Conservation (phyloP, 1,140 invertebrate species). For the Drosophila quadrilineata region DNA sequence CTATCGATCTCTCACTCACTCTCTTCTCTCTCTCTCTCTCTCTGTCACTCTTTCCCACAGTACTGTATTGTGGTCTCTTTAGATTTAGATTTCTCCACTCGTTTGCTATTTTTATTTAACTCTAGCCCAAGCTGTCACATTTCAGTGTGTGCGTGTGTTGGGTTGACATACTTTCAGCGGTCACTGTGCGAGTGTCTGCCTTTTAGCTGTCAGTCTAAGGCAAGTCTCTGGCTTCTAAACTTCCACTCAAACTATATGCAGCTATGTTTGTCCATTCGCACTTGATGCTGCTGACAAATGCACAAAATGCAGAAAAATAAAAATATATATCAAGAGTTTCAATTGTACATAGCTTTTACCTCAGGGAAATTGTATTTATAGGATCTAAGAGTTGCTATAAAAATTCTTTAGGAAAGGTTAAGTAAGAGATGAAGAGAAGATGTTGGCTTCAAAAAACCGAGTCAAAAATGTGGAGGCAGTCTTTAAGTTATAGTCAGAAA, state of each 20-base stretch:
- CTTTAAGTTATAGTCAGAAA: no score
- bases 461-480: no score
- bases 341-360: no score
- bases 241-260: not conserved
- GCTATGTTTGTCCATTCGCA: not conserved
- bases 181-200: constrained; percentile 8
- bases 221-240: no score
- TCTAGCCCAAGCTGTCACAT: constrained; percentile 24
- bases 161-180: constrained; percentile 20
- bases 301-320: not conserved
- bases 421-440: no score
- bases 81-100: not conserved
- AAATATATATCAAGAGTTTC: no score
- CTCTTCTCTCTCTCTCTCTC: not conserved
- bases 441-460: no score
- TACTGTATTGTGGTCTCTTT: no score
- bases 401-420: no score
- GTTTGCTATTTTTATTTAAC: constrained; percentile 21
- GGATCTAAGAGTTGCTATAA: no score
- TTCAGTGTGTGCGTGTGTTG: no score
- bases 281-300: not conserved
- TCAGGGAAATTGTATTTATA: no score
- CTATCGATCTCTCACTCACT: not conserved
- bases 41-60: not conserved
- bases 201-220: constrained; percentile 13